A percentile compares a stretch with the other conserved stretches of the same genome.
Evolutionary conservation across 2,797 vertebrate genomes (phyloP).

Genomic region (Macrochelys suwanniensis): DNA sequence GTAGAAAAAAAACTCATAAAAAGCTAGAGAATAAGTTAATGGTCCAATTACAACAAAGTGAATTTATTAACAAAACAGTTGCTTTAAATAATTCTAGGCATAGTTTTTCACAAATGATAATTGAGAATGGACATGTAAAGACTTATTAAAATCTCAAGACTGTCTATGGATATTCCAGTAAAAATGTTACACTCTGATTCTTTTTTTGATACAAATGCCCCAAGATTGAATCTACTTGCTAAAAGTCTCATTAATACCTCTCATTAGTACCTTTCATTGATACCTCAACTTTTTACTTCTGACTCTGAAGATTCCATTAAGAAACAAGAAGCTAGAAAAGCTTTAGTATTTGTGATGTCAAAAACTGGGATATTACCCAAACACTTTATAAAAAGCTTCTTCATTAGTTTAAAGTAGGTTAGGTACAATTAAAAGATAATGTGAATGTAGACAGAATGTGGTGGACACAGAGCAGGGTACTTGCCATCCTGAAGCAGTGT

Average conservation of each 20-base stretch:
- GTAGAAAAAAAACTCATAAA: constrained; percentile 22
- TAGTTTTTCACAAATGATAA: background rate
- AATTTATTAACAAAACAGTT: background rate
- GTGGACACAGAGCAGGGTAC: background rate
- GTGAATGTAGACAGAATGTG: background rate
- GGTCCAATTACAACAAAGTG: background rate
- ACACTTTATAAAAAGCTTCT: background rate
- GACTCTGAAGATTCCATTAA: background rate
- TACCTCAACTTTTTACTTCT: background rate
- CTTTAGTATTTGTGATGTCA: background rate
- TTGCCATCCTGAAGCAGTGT: background rate
- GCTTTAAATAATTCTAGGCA: background rate
- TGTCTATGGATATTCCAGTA: background rate
- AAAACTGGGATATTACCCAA: background rate
- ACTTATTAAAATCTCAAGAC: background rate
- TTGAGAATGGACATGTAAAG: background rate
- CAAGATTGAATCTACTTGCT: background rate
- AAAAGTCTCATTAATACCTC: background rate
- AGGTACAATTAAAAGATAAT: background rate
- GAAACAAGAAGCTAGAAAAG: background rate
- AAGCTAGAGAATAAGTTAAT: background rate
- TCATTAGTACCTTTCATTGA: background rate
- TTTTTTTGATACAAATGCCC: background rate
- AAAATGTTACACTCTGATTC: background rate
- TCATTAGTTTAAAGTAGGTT: background rate